phyloP scores from a whole-genome alignment of 2,888 invertebrate species.

The Xestobium rufovillosum region DNA sequence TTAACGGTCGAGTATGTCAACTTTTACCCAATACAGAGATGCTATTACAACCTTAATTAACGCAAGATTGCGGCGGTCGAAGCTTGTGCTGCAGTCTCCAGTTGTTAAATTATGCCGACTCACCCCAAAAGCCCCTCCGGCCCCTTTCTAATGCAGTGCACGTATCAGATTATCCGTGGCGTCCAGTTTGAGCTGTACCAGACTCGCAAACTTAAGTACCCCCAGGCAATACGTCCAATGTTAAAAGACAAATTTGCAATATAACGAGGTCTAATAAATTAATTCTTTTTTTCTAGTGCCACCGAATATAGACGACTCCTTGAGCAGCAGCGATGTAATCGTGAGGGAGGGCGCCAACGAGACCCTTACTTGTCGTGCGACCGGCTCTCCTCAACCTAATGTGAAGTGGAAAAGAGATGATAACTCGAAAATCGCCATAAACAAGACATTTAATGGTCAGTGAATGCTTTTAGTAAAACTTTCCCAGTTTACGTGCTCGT shows the following conservation, averaged over 20 bases:
- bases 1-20: too few species aligned
- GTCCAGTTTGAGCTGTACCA: too few species aligned
- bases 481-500: too few species aligned
- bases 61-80: too few species aligned
- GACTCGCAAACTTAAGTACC: too few species aligned
- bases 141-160: constrained; percentile 33
- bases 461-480: constrained; percentile 19
- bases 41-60: too few species aligned
- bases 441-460: constrained; percentile 71
- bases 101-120: constrained; percentile 38
- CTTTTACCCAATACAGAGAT: too few species aligned
- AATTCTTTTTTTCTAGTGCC: constrained; percentile 66
- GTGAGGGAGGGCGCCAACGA: constrained; percentile 86
- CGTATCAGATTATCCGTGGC: constrained; percentile 38
- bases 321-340: constrained; percentile 86
- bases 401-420: constrained; percentile 91
- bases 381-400: constrained; percentile 79
- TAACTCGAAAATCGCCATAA: constrained; percentile 78
- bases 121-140: constrained; percentile 33
- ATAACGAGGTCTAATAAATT: too few species aligned
- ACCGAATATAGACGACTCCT: constrained; percentile 84
- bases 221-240: too few species aligned
- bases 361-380: constrained; percentile 80
- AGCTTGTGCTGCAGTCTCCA: too few species aligned
- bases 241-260: too few species aligned